These are phyloP conservation scores for Siderastrea radians DNA, from an alignment of 92 coral and sea anemone species.

Conservation along the genomic window DNA sequence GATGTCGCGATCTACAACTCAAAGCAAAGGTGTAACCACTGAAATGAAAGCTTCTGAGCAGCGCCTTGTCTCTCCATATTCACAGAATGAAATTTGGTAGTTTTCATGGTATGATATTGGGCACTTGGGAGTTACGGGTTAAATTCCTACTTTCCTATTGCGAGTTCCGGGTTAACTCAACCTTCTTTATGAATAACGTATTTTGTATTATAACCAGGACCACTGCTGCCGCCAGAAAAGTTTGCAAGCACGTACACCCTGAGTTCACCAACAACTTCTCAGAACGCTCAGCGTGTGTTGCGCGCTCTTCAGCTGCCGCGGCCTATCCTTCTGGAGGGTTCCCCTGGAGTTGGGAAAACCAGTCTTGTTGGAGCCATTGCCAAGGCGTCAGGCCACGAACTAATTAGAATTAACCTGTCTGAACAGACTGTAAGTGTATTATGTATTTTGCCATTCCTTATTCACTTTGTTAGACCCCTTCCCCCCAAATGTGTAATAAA, in stretches of 20 bases:
- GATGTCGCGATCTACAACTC: no score
- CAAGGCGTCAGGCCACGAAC: conserved; percentile 93
- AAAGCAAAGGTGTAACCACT: no score
- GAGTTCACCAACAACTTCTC: conserved; percentile 93
- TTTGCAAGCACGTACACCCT: conserved; percentile 80
- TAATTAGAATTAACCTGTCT: conserved; percentile 92
- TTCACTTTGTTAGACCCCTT: no score
- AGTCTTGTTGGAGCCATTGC: conserved; percentile 97
- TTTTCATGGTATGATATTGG: no score
- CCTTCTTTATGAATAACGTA: not conserved
- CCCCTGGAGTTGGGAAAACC: conserved; percentile 99
- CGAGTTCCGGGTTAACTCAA: not conserved
- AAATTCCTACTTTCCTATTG: not conserved
- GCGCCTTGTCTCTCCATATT: no score
- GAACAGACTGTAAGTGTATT: conserved; percentile 92
- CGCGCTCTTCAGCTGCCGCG: conserved; percentile 91
- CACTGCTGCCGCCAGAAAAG: conserved; percentile 60
- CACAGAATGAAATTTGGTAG: no score
- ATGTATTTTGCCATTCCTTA: not conserved
- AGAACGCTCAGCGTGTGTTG: conserved; percentile 87
- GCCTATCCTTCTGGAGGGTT: conserved; percentile 96
- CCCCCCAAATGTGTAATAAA: no score
- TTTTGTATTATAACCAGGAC: conserved; percentile 57
- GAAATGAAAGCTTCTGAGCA: no score
- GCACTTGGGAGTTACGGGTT: no score